Base-by-base conservation (phyloP, 2,797 vertebrate genomes). In the Echeneis naucrates region DNA sequence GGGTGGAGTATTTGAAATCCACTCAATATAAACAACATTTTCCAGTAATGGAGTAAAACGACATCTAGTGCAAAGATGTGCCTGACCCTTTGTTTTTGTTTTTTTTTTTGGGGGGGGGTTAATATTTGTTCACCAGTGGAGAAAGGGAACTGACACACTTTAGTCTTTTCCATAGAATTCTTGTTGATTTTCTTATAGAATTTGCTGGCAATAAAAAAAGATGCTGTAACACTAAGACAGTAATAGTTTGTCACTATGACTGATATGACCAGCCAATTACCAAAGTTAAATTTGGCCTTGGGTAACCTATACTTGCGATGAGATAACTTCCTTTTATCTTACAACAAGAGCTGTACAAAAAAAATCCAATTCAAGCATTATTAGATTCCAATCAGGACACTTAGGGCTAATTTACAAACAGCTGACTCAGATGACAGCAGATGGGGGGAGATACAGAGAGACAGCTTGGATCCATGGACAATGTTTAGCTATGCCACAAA, bases 331-430 rank as follows among this genome's bases (percentile, higher is more conserved):
- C 26, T 58, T 44, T 78, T 48, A 68, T 72, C 76, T 59, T 27
- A 56, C 48, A 7, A 54, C 24, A 21, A 50, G 54, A 38, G 9
- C 21, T 2, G 4, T 50, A 40, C 19, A 47, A 54, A 45, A 72
- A 73, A 21, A 59, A 48, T 75, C 62, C 78, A 19, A 45, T 52
- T 71, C 48, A 61, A 50, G 77, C 53, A 23, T 73, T 84, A 87
- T 88, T 86, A 87, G 70, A 82, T 35, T 81, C 70, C 54, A 68
- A 92, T 87, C 64, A 75, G 72, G 78, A 80, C 63, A 79, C 68
- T 80, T 71, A 38, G 59, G 59, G 30, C 75, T 85, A 75, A 76
- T 86, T 90, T 86, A 84, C 67, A 84, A 90, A 87, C 51, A 74
- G 83, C 82, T 0, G 66, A 88, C 67, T 86, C 73, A 85, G 81